A percentile compares a stretch with the other conserved stretches of the same genome.
Evolutionary conservation across 2,888 invertebrate genomes (phyloP).

Genomic region (Chymomyza caudatula): DNA sequence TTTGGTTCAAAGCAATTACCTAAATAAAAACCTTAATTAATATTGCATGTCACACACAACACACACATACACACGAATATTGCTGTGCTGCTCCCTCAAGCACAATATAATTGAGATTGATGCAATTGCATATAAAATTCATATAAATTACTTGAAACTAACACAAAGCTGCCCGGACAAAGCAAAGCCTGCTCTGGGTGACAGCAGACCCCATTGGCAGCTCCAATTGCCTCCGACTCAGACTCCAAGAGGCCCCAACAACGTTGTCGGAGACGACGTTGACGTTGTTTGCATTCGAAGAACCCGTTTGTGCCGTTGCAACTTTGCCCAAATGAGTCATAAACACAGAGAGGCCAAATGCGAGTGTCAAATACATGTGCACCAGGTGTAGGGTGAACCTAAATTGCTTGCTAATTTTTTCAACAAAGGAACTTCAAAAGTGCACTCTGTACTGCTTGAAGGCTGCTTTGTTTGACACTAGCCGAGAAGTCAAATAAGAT

Average conservation of each 20-base stretch:
- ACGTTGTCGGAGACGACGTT: conserved; percentile 9
- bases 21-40: conserved; percentile 65
- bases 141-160: conserved; percentile 56
- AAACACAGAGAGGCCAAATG: conserved; percentile 47
- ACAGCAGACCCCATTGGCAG: neutral
- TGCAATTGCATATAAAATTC: conserved; percentile 66
- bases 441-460: neutral
- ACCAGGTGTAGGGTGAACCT: conserved; percentile 10
- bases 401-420: neutral
- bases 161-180: neutral
- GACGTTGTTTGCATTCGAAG: conserved; percentile 26
- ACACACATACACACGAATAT: neutral
- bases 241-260: conserved; percentile 26
- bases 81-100: conserved; percentile 34
- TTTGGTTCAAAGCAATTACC: conserved; percentile 51
- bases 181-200: neutral
- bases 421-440: neutral
- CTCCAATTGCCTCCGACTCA: conserved; percentile 3
- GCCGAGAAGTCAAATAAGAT: neutral
- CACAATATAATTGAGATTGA: conserved; percentile 61
- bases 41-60: conserved; percentile 56
- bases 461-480: no score
- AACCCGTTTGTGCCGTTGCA: conserved; percentile 42
- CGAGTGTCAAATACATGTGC: conserved; percentile 30
- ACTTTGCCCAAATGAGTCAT: conserved; percentile 65